A percentile compares a stretch with the other conserved stretches of the same genome.
Conservation (phyloP, 2,797 vertebrate genomes). For the Pseudomugil gertrudae region DNA sequence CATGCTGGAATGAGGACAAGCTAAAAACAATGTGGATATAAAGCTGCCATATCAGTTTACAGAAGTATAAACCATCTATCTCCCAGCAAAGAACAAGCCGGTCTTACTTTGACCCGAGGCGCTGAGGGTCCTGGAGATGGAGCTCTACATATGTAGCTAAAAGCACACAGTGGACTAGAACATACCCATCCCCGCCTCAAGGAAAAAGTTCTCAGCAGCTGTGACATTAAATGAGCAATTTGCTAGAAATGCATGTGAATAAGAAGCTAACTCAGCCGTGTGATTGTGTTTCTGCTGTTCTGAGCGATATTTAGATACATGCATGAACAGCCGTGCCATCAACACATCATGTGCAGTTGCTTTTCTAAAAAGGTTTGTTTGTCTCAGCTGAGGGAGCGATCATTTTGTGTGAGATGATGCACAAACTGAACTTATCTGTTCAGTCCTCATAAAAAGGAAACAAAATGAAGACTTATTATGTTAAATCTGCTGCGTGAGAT, state of each 20-base stretch:
- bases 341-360: conserved; percentile 35
- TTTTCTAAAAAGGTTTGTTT: conserved; percentile 30
- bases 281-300: conserved; percentile 63
- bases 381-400: conserved; percentile 20
- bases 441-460: too few species aligned
- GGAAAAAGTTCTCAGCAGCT: conserved; percentile 37
- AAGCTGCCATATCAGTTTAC: neutral
- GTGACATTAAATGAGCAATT: conserved; percentile 69
- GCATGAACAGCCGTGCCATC: conserved; percentile 18
- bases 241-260: conserved; percentile 48
- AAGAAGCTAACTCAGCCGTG: conserved; percentile 58
- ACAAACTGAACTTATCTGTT: too few species aligned
- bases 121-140: conserved; percentile 20
- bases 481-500: too few species aligned
- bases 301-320: conserved; percentile 43
- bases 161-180: conserved; percentile 32
- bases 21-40: conserved; percentile 14
- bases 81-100: conserved; percentile 25
- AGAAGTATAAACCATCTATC: conserved; percentile 1
- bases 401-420: conserved; percentile 14
- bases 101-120: conserved; percentile 18
- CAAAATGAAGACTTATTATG: too few species aligned
- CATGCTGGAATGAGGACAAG: conserved; percentile 1
- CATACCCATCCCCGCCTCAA: conserved; percentile 23
- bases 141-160: conserved; percentile 14